Evolutionary conservation across 2,113 vertebrate genomes (phyloP).

Genomic region (Martes martes): DNA sequence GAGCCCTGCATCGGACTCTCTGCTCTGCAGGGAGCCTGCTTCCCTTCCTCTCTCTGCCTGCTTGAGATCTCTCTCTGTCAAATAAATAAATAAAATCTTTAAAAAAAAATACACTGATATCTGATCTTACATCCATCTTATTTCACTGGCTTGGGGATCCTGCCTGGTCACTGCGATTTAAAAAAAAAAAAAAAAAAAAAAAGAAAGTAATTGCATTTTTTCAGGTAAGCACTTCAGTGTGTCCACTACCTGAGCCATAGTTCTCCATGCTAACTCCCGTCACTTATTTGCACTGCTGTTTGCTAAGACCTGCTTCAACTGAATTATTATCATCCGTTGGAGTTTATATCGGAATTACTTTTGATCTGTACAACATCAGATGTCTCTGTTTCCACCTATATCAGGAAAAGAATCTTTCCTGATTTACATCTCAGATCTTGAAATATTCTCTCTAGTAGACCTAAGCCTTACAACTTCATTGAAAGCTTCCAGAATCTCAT

Average conservation of each 20-base stretch:
- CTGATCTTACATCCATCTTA: too few species aligned
- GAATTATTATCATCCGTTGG: background rate
- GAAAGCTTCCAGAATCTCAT: background rate
- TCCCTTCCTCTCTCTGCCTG: too few species aligned
- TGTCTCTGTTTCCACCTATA: background rate
- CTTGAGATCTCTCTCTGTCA: too few species aligned
- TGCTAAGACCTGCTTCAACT: background rate
- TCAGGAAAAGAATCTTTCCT: background rate
- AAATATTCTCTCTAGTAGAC: background rate
- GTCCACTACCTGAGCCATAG: background rate
- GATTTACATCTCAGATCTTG: background rate
- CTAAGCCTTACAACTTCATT: background rate
- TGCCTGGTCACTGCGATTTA: too few species aligned
- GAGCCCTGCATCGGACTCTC: too few species aligned
- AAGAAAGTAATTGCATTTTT: background rate
- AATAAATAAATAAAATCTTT: too few species aligned
- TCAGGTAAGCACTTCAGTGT: background rate
- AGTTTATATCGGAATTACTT: background rate
- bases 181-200: too few species aligned
- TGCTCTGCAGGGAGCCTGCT: too few species aligned
- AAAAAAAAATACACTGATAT: too few species aligned
- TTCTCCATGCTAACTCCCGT: background rate
- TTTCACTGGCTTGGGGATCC: too few species aligned
- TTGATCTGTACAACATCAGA: slow-evolving; percentile 10
- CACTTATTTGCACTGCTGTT: background rate